Base-by-base conservation (phyloP, 1,140 invertebrate genomes). In the Odontomachus brunneus region DNA sequence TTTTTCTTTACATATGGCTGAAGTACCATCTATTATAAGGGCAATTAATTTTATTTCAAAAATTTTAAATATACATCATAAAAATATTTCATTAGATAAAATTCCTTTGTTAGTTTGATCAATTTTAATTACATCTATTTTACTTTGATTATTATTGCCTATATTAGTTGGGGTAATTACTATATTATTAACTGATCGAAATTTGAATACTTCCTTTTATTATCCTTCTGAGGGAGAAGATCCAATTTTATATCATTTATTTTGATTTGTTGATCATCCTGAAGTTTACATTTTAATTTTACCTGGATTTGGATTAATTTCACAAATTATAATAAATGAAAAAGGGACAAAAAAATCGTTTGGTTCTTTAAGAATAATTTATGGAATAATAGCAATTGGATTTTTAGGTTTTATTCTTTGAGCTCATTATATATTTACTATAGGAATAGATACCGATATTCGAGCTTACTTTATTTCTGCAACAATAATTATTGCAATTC, bases 101-200 rank as follows among this genome's bases (percentile, higher is more conserved):
- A 93, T 95, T 83, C 92, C 95, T 44, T 95, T 95, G 95, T 97
- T 95, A 95, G 87, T 93, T 2, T 97, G 96, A 95, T 94, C 96
- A 33, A 95, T 97, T 53, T 95, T n/a, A 88, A 95, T 97, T 94
- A 97, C 96, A 72, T 95, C 95, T 29, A 90, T 97, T 92, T 88
- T 97, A 89, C 86, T 97, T 67, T 78, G 97, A 53, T 87, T 97
- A 85, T 96, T 95, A 9, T 86, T 97, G 85, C 96, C 96, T 4
- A 96, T 97, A 12, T 90, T 97, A 94, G 97, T 96, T 1, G 96
- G 96, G 73, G 96, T 95, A 57, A 96, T 97, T 93, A 97, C 96
- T 49, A 97, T 97, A 95, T 84, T 97, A 84, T 92, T 97, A 91
- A 95, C 95, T 19, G 96, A 97, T 93, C 96, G 95, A 90, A 96